Evolutionary conservation across 1,140 invertebrate genomes (phyloP), one percentile per base, ranked within the genome.

Genomic region (Drosophila varians): DNA sequence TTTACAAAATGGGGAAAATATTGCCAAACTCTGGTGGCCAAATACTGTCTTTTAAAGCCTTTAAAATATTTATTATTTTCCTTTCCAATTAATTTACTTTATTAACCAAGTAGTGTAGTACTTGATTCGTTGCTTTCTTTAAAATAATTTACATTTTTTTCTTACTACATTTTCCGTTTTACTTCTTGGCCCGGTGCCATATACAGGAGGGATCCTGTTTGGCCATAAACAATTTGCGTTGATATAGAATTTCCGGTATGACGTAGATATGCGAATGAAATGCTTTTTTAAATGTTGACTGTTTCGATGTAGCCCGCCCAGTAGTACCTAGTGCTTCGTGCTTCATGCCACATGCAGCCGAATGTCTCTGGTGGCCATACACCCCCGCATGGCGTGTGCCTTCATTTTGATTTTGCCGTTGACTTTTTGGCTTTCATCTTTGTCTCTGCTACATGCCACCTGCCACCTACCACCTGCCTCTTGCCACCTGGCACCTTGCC

Each of bases 161-260:
- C 34, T n/a, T 68, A 16, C 34, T 16, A 58, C 21, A 19, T 28
- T 61, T 28, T 9, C 12, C 7, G 14, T 18, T 42, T 42, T 18
- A 18, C 5, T 19, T 19, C 14, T 42, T 42, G 38, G 14, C 38
- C 16, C 38, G 7, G 38, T 16, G 12, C 23, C 36, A n/a, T 25
- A 43, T 25, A 53, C n/a, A 28, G n/a, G n/a, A n/a, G n/a, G n/a
- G n/a, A 21, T 34, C 54, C 36, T 48, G 31, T 71, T 71, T 46
- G 56, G 76, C 64, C 58, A 55, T 79, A 79, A 79, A 70, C 76
- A 60, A 79, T 79, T 79, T 70, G 62, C 70, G 51, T 79, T 78
- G 70, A 79, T 79, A 79, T 79, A 79, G 76, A 79, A 79, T 79
- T 74, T 79, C 76, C 62, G 77, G 69, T 70, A 55, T 68, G 64